A percentile compares a stretch with the other conserved stretches of the same genome.
Evolutionary conservation across 2,888 invertebrate genomes (phyloP).

Genomic region (Athalia rosae): DNA sequence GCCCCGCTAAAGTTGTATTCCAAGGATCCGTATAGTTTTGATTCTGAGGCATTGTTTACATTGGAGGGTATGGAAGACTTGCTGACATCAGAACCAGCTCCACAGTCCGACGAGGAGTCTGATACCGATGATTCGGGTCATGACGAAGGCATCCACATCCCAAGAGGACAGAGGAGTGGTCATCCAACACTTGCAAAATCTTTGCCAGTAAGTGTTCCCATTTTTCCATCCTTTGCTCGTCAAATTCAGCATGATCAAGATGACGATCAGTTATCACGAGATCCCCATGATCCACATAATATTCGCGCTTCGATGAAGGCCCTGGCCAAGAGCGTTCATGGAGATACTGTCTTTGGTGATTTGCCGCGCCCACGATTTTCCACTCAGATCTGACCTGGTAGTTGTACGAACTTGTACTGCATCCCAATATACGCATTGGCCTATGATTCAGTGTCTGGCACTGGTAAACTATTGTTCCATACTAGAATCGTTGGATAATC

Average conservation of each 20-base stretch:
- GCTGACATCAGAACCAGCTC: constrained; percentile 55
- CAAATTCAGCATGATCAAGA: constrained; percentile 71
- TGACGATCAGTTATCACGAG: constrained; percentile 75
- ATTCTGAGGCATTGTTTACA: constrained; percentile 85
- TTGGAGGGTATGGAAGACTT: constrained; percentile 83
- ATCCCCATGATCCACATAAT: constrained; percentile 78
- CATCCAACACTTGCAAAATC: constrained; percentile 81
- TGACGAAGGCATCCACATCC: constrained; percentile 79
- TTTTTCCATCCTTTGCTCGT: constrained; percentile 73
- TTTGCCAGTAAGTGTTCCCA: constrained; percentile 86
- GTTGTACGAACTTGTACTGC: constrained; percentile 29
- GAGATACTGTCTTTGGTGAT: constrained; percentile 90
- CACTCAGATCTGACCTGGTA: constrained; percentile 83
- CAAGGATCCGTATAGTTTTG: constrained; percentile 71
- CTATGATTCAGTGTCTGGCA: constrained; percentile 21
- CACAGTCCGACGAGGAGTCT: constrained; percentile 77
- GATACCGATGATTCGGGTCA: constrained; percentile 82
- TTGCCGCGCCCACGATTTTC: constrained; percentile 90
- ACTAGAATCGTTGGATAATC: not conserved
- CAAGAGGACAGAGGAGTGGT: constrained; percentile 72
- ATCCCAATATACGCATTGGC: constrained; percentile 20
- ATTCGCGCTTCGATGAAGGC: constrained; percentile 95
- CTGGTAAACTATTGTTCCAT: constrained; percentile 18
- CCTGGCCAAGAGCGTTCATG: constrained; percentile 92
- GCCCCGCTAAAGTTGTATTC: constrained; percentile 53